phyloP scores from a whole-genome alignment of 2,888 invertebrate species.

The Antheraea assamensis region DNA sequence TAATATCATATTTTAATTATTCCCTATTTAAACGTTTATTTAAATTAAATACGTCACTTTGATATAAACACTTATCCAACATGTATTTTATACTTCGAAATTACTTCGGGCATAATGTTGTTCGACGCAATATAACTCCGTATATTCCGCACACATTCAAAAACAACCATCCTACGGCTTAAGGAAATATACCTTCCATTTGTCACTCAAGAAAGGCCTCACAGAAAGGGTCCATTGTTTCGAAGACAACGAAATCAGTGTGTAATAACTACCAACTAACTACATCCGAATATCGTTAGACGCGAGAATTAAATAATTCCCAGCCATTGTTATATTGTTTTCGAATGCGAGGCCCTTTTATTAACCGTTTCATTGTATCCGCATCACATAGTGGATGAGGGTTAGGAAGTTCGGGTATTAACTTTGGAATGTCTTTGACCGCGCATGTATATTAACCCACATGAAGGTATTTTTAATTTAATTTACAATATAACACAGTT shows the following conservation, averaged over 20 bases:
- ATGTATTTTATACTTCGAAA: not conserved
- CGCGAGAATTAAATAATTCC: constrained; percentile 23
- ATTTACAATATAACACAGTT: not conserved
- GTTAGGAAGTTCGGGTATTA: constrained; percentile 6
- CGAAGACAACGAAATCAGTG: constrained; percentile 59
- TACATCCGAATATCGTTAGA: constrained; percentile 23
- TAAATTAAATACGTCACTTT: too few relatives aligned
- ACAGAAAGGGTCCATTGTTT: constrained; percentile 64
- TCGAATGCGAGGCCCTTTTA: constrained; percentile 18
- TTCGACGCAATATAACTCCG: constrained; percentile 14
- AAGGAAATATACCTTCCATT: constrained; percentile 71
- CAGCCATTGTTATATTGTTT: constrained; percentile 23
- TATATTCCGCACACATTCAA: constrained; percentile 23
- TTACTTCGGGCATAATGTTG: not conserved
- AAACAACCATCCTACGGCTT: constrained; percentile 54
- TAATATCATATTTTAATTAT: too few relatives aligned
- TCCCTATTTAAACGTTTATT: too few relatives aligned
- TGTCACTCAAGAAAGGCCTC: constrained; percentile 71
- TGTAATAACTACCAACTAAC: constrained; percentile 44
- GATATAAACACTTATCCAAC: too few relatives aligned
- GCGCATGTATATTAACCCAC: not conserved
- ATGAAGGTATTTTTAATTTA: not conserved
- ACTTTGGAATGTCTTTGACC: not conserved
- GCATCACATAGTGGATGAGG: not conserved
- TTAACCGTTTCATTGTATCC: constrained; percentile 13